A percentile compares a stretch with the other conserved stretches of the same genome.
phyloP scores from a whole-genome alignment of 2,888 invertebrate genomes.

The Ctena decussata region DNA sequence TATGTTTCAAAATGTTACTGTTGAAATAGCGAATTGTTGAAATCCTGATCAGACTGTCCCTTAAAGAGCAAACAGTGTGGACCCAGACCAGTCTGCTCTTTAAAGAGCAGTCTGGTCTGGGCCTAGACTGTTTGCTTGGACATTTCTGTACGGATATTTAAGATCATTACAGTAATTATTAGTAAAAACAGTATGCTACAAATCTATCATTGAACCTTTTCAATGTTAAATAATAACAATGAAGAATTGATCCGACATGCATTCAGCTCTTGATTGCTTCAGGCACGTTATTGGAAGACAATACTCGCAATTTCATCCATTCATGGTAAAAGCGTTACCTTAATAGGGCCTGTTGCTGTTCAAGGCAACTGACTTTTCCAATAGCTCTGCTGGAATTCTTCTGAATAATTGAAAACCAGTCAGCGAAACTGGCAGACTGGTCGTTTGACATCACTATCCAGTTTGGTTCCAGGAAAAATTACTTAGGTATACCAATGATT shows the following conservation, averaged over 20 bases:
- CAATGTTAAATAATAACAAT: not conserved
- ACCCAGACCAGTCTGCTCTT: no score
- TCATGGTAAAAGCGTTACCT: slow-evolving; percentile 10
- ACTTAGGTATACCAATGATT: not conserved
- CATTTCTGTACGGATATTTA: no score
- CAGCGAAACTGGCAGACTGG: not conserved
- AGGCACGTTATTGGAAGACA: slow-evolving; percentile 3
- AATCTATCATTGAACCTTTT: no score
- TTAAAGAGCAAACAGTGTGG: no score
- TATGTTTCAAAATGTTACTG: no score
- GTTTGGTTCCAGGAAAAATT: not conserved
- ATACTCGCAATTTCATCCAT: not conserved
- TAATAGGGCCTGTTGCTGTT: slow-evolving; percentile 1
- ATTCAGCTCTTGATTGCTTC: not conserved
- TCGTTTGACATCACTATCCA: not conserved
- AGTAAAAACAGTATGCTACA: no score
- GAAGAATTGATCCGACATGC: not conserved
- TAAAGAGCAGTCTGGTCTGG: no score
- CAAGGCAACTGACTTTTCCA: not conserved
- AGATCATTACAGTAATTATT: no score
- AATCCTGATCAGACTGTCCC: no score
- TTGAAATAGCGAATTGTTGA: no score
- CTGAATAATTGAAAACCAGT: slow-evolving; percentile 7
- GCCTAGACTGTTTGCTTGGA: no score
- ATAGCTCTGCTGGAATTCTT: not conserved